These are phyloP conservation scores for Glyphotaelius pellucidus DNA, from an alignment of 2,888 invertebrate genomes.

Conservation along the genomic window DNA sequence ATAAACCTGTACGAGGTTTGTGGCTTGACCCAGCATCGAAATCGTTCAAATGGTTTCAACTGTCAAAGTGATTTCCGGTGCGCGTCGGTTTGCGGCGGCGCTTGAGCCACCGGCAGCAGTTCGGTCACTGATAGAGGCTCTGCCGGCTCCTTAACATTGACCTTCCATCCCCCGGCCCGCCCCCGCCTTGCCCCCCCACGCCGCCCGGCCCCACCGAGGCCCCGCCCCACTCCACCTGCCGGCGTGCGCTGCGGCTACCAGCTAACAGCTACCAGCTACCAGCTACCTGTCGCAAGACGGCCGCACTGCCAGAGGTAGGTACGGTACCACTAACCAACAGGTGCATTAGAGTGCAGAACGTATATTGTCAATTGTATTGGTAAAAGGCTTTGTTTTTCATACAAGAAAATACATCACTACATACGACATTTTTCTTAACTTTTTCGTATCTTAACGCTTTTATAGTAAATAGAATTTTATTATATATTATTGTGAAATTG, in stretches of 20 bases:
- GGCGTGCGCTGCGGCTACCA: constrained; percentile 48
- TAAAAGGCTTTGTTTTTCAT: not conserved
- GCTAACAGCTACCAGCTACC: constrained; percentile 22
- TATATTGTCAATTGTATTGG: no score
- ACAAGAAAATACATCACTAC: not conserved
- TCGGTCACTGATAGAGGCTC: constrained; percentile 63
- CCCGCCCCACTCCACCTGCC: constrained; percentile 62
- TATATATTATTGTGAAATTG: no score
- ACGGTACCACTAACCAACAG: constrained; percentile 29
- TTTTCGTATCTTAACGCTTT: no score
- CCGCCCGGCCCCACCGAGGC: constrained; percentile 59
- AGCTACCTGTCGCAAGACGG: constrained; percentile 55
- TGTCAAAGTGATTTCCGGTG: constrained; percentile 47
- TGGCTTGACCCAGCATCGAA: constrained; percentile 47
- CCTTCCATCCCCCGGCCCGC: constrained; percentile 72
- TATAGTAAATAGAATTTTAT: no score
- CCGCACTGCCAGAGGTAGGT: not conserved
- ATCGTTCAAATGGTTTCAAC: constrained; percentile 44
- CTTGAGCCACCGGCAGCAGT: constrained; percentile 60
- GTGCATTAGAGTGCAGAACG: constrained; percentile 37
- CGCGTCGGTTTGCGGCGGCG: constrained; percentile 54
- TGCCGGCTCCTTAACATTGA: constrained; percentile 66
- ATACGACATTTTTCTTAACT: no score
- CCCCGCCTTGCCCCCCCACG: constrained; percentile 71
- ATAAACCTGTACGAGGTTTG: not conserved